Percentiles rank a stretch among this genome's conserved stretches.
Evolutionary conservation across 1,140 invertebrate genomes (phyloP).

Genomic region (Ips nitidus): DNA sequence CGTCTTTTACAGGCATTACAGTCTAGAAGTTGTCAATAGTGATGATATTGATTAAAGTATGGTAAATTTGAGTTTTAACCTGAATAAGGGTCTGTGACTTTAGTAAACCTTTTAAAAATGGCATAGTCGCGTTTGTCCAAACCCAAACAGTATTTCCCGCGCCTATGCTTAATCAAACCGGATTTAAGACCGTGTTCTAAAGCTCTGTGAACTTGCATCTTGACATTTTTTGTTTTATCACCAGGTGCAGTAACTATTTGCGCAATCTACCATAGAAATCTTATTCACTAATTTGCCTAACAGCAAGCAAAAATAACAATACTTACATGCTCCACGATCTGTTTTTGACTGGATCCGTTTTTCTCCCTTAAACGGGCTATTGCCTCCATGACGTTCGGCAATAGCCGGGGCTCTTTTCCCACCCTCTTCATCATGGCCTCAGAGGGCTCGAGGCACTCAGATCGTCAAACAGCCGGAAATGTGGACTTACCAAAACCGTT

Average conservation of each 20-base stretch:
- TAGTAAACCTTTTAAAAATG: conserved; percentile 23
- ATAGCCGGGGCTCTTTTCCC: conserved; percentile 29
- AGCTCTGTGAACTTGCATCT: conserved; percentile 33
- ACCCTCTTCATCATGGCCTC: conserved; percentile 11
- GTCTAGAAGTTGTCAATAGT: background rate
- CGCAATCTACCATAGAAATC: too few species aligned
- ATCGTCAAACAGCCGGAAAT: too few species aligned
- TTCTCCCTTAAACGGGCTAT: conserved; percentile 29
- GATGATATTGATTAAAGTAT: background rate
- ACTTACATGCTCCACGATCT: conserved; percentile 28
- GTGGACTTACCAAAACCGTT: too few species aligned
- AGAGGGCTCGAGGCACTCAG: too few species aligned
- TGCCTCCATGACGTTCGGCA: conserved; percentile 34
- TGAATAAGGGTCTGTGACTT: background rate
- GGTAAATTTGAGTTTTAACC: background rate
- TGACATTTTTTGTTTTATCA: conserved; percentile 19
- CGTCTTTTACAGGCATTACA: too few species aligned
- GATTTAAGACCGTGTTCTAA: conserved; percentile 30
- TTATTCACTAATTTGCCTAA: background rate
- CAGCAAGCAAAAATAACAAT: background rate
- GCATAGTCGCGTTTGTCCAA: conserved; percentile 29
- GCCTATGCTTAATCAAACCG: conserved; percentile 30
- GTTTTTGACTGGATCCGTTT: conserved; percentile 28
- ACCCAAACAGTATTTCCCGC: conserved; percentile 33
- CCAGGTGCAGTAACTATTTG: background rate